Percentiles rank a stretch among this genome's conserved stretches.
phyloP scores from a whole-genome alignment of 1,140 invertebrate genomes.

The Drosophila tropicalis region DNA sequence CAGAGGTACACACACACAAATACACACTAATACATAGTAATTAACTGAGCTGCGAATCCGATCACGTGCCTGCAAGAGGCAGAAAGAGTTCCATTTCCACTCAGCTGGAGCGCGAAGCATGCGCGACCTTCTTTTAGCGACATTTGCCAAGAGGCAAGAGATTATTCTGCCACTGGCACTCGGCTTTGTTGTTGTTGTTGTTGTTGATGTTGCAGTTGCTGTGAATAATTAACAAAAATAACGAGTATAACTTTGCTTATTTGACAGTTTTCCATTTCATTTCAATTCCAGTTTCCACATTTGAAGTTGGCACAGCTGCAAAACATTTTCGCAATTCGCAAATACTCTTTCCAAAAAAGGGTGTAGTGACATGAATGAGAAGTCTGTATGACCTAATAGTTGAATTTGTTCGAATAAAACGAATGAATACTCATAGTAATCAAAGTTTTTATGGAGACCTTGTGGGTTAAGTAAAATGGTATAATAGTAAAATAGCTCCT shows the following conservation, averaged over 20 bases:
- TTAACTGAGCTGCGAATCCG: slow-evolving; percentile 56
- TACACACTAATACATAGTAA: slow-evolving; percentile 26
- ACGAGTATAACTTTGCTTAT: slow-evolving; percentile 52
- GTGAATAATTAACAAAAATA: slow-evolving; percentile 70
- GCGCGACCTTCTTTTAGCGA: slow-evolving; percentile 12
- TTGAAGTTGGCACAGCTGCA: slow-evolving; percentile 58
- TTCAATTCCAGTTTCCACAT: slow-evolving; percentile 11
- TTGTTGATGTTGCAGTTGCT: slow-evolving; percentile 42
- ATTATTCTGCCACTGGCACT: slow-evolving; percentile 9
- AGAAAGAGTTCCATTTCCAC: slow-evolving; percentile 24
- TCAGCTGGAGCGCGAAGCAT: slow-evolving; percentile 17
- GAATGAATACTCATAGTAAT: too few relatives aligned
- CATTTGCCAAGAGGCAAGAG: background rate
- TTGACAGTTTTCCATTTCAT: slow-evolving; percentile 41
- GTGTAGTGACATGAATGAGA: background rate
- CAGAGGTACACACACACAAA: background rate
- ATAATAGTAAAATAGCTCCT: too few relatives aligned
- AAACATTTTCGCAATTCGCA: slow-evolving; percentile 38
- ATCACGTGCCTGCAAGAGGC: slow-evolving; percentile 49
- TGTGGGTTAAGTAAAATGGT: too few relatives aligned
- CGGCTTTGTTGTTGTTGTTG: slow-evolving; percentile 21
- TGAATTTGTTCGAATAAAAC: too few relatives aligned
- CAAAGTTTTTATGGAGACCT: too few relatives aligned
- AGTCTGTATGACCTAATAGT: too few relatives aligned
- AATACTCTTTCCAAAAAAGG: slow-evolving; percentile 17